phyloP scores from a whole-genome alignment of 2,113 vertebrate species.

The Galeopterus variegatus region DNA sequence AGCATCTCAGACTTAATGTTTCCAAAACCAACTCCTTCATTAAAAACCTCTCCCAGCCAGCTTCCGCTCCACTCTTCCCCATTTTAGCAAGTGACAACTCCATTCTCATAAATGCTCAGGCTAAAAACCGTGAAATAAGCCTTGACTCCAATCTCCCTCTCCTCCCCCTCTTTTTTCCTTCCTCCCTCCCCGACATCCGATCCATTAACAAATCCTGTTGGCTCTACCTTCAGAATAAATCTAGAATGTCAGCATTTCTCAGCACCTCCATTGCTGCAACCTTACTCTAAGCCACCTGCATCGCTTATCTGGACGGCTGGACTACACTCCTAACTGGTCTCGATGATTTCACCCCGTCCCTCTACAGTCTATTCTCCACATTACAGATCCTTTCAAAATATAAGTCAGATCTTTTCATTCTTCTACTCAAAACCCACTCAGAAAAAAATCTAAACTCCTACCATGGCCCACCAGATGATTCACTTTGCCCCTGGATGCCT shows the following conservation, averaged over 20 bases:
- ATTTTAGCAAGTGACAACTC: background rate
- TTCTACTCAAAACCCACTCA: background rate
- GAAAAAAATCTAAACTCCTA: background rate
- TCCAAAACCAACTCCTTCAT: background rate
- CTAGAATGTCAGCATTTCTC: background rate
- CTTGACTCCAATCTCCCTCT: background rate
- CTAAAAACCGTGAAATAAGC: slow-evolving; percentile 10
- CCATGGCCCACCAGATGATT: background rate
- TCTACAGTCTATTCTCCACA: background rate
- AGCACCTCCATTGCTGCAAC: background rate
- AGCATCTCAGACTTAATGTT: background rate
- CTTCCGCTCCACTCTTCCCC: background rate
- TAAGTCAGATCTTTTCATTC: background rate
- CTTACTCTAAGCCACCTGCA: background rate
- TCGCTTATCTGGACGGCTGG: background rate
- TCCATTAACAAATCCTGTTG: background rate
- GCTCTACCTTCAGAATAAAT: background rate
- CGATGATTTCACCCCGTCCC: background rate
- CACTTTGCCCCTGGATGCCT: background rate
- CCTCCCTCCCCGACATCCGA: background rate
- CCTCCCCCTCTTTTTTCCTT: background rate
- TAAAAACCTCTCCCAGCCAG: background rate
- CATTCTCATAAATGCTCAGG: background rate
- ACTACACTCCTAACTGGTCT: background rate
- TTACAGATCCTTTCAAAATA: slow-evolving; percentile 28